Base-by-base conservation (phyloP, 2,113 vertebrate genomes). In the Quiscalus mexicanus region DNA sequence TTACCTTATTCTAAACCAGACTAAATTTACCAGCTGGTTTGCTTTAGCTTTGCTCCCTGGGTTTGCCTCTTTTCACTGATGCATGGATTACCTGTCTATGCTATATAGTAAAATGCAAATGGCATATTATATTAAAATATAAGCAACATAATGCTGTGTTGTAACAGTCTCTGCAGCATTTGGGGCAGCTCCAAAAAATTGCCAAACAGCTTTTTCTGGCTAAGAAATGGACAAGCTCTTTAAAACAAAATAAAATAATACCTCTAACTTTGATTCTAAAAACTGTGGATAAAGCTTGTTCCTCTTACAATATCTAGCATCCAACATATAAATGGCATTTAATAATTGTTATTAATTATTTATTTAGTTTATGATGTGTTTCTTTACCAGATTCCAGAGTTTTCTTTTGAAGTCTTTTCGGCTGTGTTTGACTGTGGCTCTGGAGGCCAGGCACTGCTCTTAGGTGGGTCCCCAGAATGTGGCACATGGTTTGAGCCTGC, bases 381-480 rank as follows among this genome's bases (percentile, higher is more conserved):
- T 30, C 3, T 65, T 74, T 62, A 25, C 5, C 21, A 15, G 2
- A n/a, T 71, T 49, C 12, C 12, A 16, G 15, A 23, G 7, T 12
- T 73, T 28, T 74, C 11, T 19, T 60, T 67, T 82, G 23, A n/a
- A 16, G 2, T 41, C 37, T 65, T 89, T 23, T 12, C 25, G 27
- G 24, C 49, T 19, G 0, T 24, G 12, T 76, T 39, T 76, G 33
- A 18, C 35, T 58, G 19, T 53, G 28, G 22, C 7, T 69, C n/a
- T 58, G 18, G 28, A 86, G 30, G 28, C 11, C 25, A 21, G 17
- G 12, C 4, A 3, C 20, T 45, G 14, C 19, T 69, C 37, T 50
- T 0, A 0, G 4, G 21, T 49, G 27, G 8, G 30, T 79, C 5
- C 9, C 14, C 11, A 11, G 45, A n/a, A 37, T 37, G 11, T 31